Conservation (phyloP, 2,888 invertebrate genomes). For the Leptinotarsa haldemani region DNA sequence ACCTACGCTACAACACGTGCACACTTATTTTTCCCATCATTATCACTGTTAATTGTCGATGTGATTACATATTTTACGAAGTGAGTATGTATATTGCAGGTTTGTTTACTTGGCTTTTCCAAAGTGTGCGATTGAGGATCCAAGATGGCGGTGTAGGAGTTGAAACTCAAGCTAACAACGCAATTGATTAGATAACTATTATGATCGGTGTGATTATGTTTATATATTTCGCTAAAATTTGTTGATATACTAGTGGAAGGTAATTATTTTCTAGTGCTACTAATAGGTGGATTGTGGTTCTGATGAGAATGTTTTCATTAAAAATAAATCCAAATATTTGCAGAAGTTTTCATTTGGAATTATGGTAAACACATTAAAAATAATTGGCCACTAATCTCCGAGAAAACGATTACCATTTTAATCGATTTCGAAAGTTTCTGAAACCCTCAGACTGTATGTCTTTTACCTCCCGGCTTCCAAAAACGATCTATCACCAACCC, state of each 20-base stretch:
- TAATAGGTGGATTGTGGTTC: too few species aligned
- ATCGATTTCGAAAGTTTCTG: neutral
- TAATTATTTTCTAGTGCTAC: too few species aligned
- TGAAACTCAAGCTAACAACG: neutral
- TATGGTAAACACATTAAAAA: too few species aligned
- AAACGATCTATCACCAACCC: neutral
- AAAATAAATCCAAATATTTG: too few species aligned
- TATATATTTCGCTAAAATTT: neutral
- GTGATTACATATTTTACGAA: neutral
- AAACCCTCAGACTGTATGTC: neutral
- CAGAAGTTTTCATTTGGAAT: too few species aligned
- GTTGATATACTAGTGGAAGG: neutral
- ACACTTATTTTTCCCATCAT: neutral
- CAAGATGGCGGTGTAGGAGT: neutral
- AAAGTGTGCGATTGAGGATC: neutral
- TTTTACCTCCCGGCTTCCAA: neutral
- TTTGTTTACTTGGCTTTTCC: neutral
- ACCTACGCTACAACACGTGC: neutral
- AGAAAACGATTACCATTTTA: too few species aligned
- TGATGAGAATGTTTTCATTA: neutral
- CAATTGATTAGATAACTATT: slow-evolving; percentile 2
- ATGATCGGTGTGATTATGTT: neutral
- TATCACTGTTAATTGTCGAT: neutral
- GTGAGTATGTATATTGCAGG: neutral
- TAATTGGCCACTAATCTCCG: too few species aligned